phyloP scores from a whole-genome alignment of 2,113 vertebrate species.

The Mola mola region DNA sequence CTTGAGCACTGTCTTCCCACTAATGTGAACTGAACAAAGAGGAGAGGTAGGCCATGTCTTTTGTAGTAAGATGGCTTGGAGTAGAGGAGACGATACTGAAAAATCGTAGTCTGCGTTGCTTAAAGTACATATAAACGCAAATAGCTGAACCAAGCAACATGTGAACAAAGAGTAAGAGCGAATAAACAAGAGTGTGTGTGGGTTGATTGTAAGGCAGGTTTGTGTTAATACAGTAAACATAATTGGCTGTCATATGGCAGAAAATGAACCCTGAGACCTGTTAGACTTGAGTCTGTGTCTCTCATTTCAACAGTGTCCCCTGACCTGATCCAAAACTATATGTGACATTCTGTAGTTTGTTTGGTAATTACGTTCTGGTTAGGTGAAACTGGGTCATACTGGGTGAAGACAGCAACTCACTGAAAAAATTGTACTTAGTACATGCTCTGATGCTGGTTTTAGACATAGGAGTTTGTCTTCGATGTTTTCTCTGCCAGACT shows the following conservation, averaged over 20 bases:
- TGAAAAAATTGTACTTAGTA: slow-evolving; percentile 56
- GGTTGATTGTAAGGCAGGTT: slow-evolving; percentile 41
- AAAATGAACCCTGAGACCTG: slow-evolving; percentile 55
- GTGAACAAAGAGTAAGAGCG: slow-evolving; percentile 19
- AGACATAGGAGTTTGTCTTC: slow-evolving; percentile 65
- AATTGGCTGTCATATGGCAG: slow-evolving; percentile 35
- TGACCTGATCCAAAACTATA: slow-evolving; percentile 24
- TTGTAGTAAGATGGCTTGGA: slow-evolving; percentile 77
- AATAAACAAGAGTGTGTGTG: slow-evolving; percentile 24
- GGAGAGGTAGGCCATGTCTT: slow-evolving; percentile 83
- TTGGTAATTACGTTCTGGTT: slow-evolving; percentile 40
- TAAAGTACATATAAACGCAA: slow-evolving; percentile 22
- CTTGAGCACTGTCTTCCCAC: slow-evolving; percentile 93
- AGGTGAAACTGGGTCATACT: slow-evolving; percentile 25
- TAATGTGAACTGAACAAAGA: slow-evolving; percentile 91
- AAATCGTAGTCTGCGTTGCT: slow-evolving; percentile 45
- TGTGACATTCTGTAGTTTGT: slow-evolving; percentile 39
- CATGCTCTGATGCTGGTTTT: slow-evolving; percentile 88
- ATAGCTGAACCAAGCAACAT: slow-evolving; percentile 39
- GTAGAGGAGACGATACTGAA: slow-evolving; percentile 68
- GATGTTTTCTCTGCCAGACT: slow-evolving; percentile 52
- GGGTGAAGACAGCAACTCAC: slow-evolving; percentile 63
- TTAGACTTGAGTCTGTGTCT: slow-evolving; percentile 63
- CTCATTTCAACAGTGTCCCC: slow-evolving; percentile 37
- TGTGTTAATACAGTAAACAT: slow-evolving; percentile 28